Conservation (phyloP, 2,113 vertebrate species). For the Salvelinus namaycush region DNA sequence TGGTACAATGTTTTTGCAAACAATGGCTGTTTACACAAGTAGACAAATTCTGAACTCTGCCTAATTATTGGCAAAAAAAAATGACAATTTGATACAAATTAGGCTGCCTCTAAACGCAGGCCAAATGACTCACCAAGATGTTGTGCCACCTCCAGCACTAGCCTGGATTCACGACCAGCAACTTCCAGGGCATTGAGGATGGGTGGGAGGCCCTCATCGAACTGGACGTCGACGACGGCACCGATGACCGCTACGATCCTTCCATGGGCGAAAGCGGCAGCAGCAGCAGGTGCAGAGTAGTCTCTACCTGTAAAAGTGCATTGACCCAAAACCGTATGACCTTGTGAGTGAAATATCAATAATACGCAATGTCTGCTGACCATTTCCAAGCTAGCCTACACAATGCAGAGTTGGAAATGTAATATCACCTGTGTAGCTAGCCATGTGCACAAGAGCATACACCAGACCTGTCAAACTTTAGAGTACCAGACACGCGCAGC, state of each 20-base stretch:
- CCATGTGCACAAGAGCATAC: no score
- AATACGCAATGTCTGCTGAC: not conserved
- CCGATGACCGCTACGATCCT: conserved; percentile 96
- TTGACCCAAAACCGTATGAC: not conserved
- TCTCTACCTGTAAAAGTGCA: conserved; percentile 77
- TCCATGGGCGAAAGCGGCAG: conserved; percentile 75
- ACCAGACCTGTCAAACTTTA: no score
- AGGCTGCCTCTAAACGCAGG: not conserved
- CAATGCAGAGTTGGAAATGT: not conserved
- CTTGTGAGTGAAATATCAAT: not conserved
- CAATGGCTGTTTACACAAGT: no score
- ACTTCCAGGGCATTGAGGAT: conserved; percentile 96
- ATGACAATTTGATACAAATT: no score
- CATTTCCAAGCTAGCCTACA: not conserved
- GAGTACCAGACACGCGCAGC: no score
- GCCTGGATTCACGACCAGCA: conserved; percentile 83
- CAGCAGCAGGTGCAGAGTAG: conserved; percentile 84
- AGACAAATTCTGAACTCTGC: no score
- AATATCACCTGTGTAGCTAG: no score
- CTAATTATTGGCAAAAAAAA: no score
- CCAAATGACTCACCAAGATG: conserved; percentile 83
- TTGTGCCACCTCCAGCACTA: conserved; percentile 96
- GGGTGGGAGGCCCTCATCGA: conserved; percentile 92
- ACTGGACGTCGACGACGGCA: conserved; percentile 97
- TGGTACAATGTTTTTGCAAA: not conserved